These are phyloP conservation scores for Pachydiplax longipennis DNA, from an alignment of 2,888 invertebrate species.

Conservation along the genomic window DNA sequence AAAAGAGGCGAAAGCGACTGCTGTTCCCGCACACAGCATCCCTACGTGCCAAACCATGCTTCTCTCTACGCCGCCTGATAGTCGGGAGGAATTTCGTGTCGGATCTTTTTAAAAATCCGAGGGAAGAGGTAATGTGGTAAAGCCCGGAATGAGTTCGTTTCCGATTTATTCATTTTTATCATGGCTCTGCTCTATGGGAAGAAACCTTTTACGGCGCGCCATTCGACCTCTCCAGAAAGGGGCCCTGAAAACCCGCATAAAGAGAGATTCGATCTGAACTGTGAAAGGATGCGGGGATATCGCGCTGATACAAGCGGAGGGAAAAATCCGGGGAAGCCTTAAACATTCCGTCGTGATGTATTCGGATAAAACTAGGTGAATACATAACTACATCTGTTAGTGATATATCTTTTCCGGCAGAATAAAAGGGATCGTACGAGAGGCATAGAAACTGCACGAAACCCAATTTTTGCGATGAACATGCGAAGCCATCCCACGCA, in stretches of 20 bases:
- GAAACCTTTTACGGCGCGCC: not conserved
- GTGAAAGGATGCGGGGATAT: not conserved
- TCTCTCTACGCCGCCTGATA: not conserved
- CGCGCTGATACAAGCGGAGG: not conserved
- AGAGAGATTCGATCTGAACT: not conserved
- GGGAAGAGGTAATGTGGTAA: not conserved
- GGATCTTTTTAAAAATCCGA: not conserved
- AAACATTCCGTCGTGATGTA: not conserved
- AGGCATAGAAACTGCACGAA: too few relatives aligned
- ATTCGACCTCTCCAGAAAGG: not conserved
- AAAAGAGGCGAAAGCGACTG: conserved; percentile 5
- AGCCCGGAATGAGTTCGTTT: not conserved
- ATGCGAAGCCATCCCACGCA: too few relatives aligned
- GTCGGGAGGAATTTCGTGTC: not conserved
- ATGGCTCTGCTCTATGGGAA: not conserved
- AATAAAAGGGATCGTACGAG: too few relatives aligned
- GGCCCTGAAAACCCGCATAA: not conserved
- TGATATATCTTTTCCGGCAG: too few relatives aligned
- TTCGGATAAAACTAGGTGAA: not conserved
- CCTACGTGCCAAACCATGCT: not conserved
- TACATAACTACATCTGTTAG: too few relatives aligned
- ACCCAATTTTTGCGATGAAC: too few relatives aligned
- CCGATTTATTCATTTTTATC: conserved; percentile 34
- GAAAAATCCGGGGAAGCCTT: not conserved
- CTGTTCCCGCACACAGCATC: not conserved